phyloP scores from a whole-genome alignment of 2,113 vertebrate species.

The Ariopsis seemanni region DNA sequence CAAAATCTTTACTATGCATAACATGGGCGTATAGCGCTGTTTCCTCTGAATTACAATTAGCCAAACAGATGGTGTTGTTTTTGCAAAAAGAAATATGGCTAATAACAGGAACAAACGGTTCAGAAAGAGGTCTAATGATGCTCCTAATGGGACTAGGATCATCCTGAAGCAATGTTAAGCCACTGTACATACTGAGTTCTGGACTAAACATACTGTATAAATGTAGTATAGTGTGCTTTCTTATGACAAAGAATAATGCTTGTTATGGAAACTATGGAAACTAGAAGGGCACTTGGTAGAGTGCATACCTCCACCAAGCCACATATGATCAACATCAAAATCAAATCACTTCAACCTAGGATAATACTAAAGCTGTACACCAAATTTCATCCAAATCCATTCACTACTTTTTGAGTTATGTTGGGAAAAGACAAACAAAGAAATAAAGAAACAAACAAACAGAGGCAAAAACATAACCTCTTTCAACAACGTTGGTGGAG shows the following conservation, averaged over 20 bases:
- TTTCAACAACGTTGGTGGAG: no score
- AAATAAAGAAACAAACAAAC: no score
- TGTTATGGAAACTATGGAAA: background rate
- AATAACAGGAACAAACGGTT: background rate
- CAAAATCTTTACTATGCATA: background rate
- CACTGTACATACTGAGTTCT: background rate
- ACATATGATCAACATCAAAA: no score
- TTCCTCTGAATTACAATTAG: slow-evolving; percentile 8
- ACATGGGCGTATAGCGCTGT: background rate
- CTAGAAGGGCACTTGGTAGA: no score
- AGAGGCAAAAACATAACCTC: no score
- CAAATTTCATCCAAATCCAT: no score
- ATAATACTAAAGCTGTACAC: no score
- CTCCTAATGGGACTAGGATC: background rate
- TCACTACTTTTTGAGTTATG: no score
- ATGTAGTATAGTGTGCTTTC: background rate
- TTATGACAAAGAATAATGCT: background rate
- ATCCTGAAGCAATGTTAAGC: background rate
- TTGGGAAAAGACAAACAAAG: no score
- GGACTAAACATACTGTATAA: background rate
- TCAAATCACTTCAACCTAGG: no score
- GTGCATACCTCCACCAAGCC: no score
- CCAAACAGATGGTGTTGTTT: background rate
- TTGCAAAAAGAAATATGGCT: background rate
- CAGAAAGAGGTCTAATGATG: background rate